Evolutionary conservation across 2,888 invertebrate species (phyloP).

Genomic region (Hymenopus coronatus): DNA sequence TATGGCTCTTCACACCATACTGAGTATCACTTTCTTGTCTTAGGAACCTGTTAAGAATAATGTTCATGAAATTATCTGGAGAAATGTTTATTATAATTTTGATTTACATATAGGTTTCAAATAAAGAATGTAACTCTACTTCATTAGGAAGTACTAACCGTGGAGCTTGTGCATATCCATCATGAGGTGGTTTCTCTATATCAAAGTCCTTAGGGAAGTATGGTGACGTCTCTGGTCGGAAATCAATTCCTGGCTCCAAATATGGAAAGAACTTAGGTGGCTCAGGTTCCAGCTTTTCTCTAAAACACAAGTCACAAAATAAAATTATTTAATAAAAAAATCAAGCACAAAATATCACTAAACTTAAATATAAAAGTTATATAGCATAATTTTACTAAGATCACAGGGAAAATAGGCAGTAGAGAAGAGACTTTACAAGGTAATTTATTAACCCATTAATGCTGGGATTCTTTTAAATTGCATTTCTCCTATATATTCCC

Average conservation of each 20-base stretch:
- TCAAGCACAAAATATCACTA: no score
- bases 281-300: slow-evolving; percentile 74
- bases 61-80: not conserved
- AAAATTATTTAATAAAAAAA: not conserved
- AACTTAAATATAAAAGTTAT: no score
- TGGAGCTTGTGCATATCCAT: slow-evolving; percentile 79
- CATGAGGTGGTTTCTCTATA: slow-evolving; percentile 81
- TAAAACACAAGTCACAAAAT: slow-evolving; percentile 39
- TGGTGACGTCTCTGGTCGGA: slow-evolving; percentile 79
- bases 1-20: slow-evolving; percentile 90
- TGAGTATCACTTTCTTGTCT: slow-evolving; percentile 82
- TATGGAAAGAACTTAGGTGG: slow-evolving; percentile 77
- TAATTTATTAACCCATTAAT: no score
- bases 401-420: no score
- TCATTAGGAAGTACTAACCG: slow-evolving; percentile 41
- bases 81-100: not conserved
- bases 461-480: no score
- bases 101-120: not conserved
- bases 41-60: slow-evolving; percentile 61
- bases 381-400: no score
- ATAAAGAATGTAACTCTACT: not conserved
- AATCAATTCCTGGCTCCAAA: slow-evolving; percentile 75
- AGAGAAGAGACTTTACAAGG: no score
- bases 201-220: slow-evolving; percentile 92
- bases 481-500: no score